Evolutionary conservation across 2,113 vertebrate species (phyloP), one percentile per base, ranked within the genome.

Genomic region (Poeciliopsis occidentalis): DNA sequence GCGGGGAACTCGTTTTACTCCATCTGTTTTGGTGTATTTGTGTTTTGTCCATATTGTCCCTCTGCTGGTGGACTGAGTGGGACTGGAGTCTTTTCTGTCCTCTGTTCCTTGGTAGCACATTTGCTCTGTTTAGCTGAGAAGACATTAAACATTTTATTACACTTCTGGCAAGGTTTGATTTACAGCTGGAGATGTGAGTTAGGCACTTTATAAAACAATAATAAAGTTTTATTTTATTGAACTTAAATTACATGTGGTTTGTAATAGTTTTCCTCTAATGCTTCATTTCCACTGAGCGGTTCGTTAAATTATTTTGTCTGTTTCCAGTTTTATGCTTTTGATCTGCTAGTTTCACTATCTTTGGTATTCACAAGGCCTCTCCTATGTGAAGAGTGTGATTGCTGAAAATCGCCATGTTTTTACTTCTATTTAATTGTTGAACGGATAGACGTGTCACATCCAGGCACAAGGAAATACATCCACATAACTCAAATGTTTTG

Each of bases 121-220:
- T 78, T 82, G 32, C 4, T 76, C 71, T 76, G 68, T 82, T 86
- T 87, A 11, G 82, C 87, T 86, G 76, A n/a, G 22, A 75, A 82
- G 61, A 74, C 13, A 84, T 26, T 0, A 63, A 10, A 67, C 47
- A 65, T 27, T 78, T 65, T 1, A 31, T 26, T 63, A 12, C 1
- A 0, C 17, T 17, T 67, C 34, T 47, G 17, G 12, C 22, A 2
- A 39, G 4, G 34, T n/a, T n/a, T n/a, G 24, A 11, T 57, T 24
- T 57, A 57, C 5, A 57, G 51, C 6, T 57, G 19, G 24, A n/a
- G 24, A 24, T 10, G 51, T 57, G 51, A 57, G n/a, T n/a, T 57
- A n/a, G 5, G 8, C 24, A 24, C 22, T 3, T 24, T 57, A 57
- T 57, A n/a, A 57, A n/a, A 10, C 24, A 57, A 8, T 57, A 47